Evolutionary conservation across 2,888 invertebrate species (phyloP), one percentile per base, ranked within the genome.

Genomic region (Xestoiulus laeticollis): DNA sequence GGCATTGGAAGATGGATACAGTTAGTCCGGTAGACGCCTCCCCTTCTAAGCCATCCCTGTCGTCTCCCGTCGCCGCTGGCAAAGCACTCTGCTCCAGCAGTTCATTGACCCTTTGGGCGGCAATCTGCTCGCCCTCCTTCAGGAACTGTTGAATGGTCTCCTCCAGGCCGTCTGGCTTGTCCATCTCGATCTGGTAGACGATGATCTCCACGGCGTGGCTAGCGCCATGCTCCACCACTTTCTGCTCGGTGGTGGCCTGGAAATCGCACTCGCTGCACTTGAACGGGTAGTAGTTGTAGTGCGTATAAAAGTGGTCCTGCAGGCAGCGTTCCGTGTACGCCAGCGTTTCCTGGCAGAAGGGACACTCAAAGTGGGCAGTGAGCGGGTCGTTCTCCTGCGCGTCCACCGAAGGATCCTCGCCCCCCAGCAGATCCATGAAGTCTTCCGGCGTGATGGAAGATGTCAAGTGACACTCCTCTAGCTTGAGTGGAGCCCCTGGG

Each of bases 1-100:
- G 89, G 83, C 90, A 90, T 83, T 88, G 87, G 87, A 89, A 90
- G 33, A 87, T n/a, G 16, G 33, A 43, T n/a, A 38, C 43, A 2
- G 38, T 53, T 33, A 32, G 19, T 26, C 68, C 43, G 19, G 3
- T 6, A 5, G 22, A 6, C 10, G 48, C 16, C 68, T 88, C 88
- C 32, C 86, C 88, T 10, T 85, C 32, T 30, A 16, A 19, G 22
- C 16, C 32, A 8, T 32, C 22, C 16, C 26, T 22, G 26, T 48
- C 48, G 12, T 59, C 16, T 14, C 19, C 68, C 12, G 83, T 38
- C 4, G 22, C 43, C 2, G 43, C 26, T 3, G 53, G 68, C 3
- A 19, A 1, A 2, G 44, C 84, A 6, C 53, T 85, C 59, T 85
- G 85, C 82, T 87, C 87, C 10, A 87, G 26, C 10, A 87, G 33